These are phyloP conservation scores for Camptogramma bilineatum DNA, from an alignment of 2,888 invertebrate species.

Conservation along the genomic window DNA sequence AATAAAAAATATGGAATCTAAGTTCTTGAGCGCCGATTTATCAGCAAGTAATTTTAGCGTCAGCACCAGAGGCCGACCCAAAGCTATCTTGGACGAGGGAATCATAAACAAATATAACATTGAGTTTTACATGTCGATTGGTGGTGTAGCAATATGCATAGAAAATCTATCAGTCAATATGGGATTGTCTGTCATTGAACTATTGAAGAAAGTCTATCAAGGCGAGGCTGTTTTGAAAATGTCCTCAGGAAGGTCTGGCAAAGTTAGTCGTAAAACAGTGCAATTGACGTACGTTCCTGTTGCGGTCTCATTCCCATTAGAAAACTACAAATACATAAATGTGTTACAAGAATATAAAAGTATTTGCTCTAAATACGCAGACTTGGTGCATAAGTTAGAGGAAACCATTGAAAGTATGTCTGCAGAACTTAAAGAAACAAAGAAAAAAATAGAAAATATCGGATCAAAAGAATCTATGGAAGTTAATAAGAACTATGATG, in stretches of 20 bases:
- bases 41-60: constrained; percentile 3
- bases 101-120: constrained; percentile 33
- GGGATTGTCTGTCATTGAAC: constrained; percentile 17
- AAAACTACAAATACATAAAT: constrained; percentile 26
- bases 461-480: not conserved
- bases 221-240: constrained; percentile 32
- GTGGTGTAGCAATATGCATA: constrained; percentile 19
- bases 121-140: constrained; percentile 24
- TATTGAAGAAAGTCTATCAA: constrained; percentile 24
- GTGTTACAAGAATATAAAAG: constrained; percentile 27
- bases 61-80: constrained; percentile 22
- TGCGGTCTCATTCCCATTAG: constrained; percentile 24
- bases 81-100: constrained; percentile 15
- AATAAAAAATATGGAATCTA: constrained; percentile 17
- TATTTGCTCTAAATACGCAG: constrained; percentile 27
- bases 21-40: not conserved
- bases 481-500: constrained; percentile 3
- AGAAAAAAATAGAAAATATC: constrained; percentile 1
- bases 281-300: constrained; percentile 24
- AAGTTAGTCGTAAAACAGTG: constrained; percentile 23
- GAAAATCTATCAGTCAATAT: constrained; percentile 24
- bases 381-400: constrained; percentile 23
- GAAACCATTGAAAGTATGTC: constrained; percentile 22
- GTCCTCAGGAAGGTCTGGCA: constrained; percentile 25
- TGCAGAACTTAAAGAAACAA: constrained; percentile 14